Conservation (phyloP, 2,113 vertebrate genomes). For the Clarias batrachus region DNA sequence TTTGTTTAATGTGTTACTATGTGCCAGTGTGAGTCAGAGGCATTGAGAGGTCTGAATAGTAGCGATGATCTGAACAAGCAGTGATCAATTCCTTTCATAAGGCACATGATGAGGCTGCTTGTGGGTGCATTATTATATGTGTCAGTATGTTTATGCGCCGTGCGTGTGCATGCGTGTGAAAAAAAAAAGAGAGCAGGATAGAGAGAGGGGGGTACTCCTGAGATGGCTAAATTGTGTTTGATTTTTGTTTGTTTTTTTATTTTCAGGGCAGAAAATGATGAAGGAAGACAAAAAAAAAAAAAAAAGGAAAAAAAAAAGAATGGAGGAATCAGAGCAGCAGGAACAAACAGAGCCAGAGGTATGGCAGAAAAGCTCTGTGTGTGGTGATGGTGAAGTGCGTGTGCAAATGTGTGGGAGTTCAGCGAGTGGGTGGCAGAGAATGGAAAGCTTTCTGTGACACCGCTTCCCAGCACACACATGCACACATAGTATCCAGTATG, state of each 20-base stretch:
- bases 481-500: conserved; percentile 41
- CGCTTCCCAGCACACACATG: conserved; percentile 70
- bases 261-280: conserved; percentile 33
- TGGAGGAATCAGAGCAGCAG: conserved; percentile 51
- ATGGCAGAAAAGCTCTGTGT: conserved; percentile 71
- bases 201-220: neutral
- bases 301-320: conserved; percentile 8
- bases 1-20: conserved; percentile 51
- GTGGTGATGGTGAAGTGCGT: conserved; percentile 67
- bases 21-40: conserved; percentile 51
- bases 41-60: conserved; percentile 56
- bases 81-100: conserved; percentile 57
- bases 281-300: neutral
- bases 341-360: conserved; percentile 75
- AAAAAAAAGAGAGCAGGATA: conserved; percentile 52
- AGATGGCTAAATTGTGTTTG: conserved; percentile 24
- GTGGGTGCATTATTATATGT: conserved; percentile 45
- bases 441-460: conserved; percentile 77
- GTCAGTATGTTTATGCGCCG: conserved; percentile 50
- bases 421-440: conserved; percentile 75
- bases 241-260: conserved; percentile 20
- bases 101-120: conserved; percentile 44
- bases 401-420: conserved; percentile 72
- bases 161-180: conserved; percentile 55
- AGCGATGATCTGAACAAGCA: conserved; percentile 55